Base-by-base conservation (phyloP, 35 echinoderm and acorn worm species). In the Apostichopus californicus region DNA sequence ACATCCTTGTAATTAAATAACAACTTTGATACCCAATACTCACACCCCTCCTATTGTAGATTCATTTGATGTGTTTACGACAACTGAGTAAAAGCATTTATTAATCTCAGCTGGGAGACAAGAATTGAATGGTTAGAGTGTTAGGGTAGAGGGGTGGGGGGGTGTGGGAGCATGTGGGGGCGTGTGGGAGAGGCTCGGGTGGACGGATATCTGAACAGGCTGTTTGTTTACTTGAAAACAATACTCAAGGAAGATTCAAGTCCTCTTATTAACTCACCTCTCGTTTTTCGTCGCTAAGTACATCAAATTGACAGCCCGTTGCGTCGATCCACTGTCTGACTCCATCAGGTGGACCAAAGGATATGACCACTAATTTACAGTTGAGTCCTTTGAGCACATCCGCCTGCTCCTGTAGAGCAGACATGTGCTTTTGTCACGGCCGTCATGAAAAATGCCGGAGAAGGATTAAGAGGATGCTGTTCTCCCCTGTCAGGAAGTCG, bases 391-490 rank as follows among this genome's bases (percentile, higher is more conserved):
- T 70, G 57, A 97, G 54, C 53, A 93, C 94, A 26, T 79, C 52
- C 4, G 56, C 65, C 75, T 88, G 55, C 52, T 75, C 73, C 58
- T 86, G 88, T 64, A 97, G 87, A 28, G 93, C 78, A 20, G 71
- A 68, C 25, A 95, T 84, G 86, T 97, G 96, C 20, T 93, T 70
- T 28, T 93, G 96, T 97, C 96, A 97, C 81, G 96, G 96, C 55
- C 90, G 91, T 97, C 96, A 97, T 55, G 96, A 93, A 91, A 97
- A 95, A 77, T 97, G 96, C 18, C 96, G 96, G 61, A 97, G 87
- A 5, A 97, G 80, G 20, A 95, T 77, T 5, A 95, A 83, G 5
- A 92, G 61, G 7, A 95, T 80, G 65, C 57, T 92, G 56, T 24
- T 13, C 4, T 78, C 83, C 46, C 71, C 92, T 56, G 93, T 83